Conservation (phyloP, 92 coral and sea anemone species). For the Palythoa caribaeorum region DNA sequence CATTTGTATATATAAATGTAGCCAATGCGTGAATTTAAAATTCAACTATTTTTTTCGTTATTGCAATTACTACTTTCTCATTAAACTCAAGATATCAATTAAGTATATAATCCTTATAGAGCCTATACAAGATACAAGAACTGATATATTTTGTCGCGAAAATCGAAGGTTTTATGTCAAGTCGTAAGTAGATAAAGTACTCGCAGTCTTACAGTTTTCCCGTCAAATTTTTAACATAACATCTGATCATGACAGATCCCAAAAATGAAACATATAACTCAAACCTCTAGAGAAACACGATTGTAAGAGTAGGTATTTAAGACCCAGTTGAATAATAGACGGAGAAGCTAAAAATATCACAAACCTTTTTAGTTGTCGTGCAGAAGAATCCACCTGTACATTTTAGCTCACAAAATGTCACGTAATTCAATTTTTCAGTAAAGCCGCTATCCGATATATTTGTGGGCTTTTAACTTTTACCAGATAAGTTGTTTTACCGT, state of each 20-base stretch:
- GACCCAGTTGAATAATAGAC: slow-evolving; percentile 2
- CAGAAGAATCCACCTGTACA: neutral
- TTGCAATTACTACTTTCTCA: neutral
- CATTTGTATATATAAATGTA: neutral
- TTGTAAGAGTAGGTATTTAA: neutral
- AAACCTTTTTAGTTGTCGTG: slow-evolving; percentile 4
- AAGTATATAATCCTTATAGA: neutral
- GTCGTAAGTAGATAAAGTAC: neutral
- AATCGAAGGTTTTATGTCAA: neutral
- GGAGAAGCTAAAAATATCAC: neutral
- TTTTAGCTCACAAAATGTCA: neutral
- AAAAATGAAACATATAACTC: neutral
- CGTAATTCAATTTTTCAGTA: slow-evolving; percentile 4
- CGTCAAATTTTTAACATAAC: neutral
- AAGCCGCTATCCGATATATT: slow-evolving; percentile 16
- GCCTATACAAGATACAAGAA: neutral
- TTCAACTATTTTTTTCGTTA: neutral
- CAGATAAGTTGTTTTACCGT: no score
- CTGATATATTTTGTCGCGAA: neutral
- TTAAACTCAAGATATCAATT: neutral
- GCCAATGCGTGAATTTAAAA: neutral
- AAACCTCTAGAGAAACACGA: neutral
- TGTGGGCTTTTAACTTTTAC: neutral
- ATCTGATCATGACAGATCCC: slow-evolving; percentile 7
- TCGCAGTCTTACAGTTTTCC: no score